These are phyloP conservation scores for Yasuhikotakia modesta DNA, from an alignment of 2,797 vertebrate species.

Conservation along the genomic window DNA sequence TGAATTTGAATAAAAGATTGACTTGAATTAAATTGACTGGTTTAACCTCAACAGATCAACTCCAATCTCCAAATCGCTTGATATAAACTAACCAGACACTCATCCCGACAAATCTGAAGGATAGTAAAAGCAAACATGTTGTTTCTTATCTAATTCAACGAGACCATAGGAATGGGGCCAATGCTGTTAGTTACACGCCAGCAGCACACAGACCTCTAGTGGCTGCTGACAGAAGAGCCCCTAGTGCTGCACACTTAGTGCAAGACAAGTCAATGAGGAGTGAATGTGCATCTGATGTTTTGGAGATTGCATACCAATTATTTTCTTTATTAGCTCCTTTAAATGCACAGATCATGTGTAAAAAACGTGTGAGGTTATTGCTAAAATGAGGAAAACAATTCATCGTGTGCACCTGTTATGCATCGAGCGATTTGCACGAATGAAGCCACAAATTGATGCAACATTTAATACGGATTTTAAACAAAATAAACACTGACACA, in stretches of 20 bases:
- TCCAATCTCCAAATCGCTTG: slow-evolving; percentile 32
- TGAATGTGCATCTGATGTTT: too few relatives aligned
- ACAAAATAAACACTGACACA: neutral
- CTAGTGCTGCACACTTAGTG: neutral
- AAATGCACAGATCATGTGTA: neutral
- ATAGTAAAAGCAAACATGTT: slow-evolving; percentile 37
- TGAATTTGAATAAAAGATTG: neutral
- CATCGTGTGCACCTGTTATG: too few relatives aligned
- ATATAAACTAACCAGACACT: slow-evolving; percentile 41
- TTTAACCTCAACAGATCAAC: neutral
- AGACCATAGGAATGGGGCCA: slow-evolving; percentile 47
- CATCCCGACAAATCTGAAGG: slow-evolving; percentile 49
- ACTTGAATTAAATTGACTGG: too few relatives aligned
- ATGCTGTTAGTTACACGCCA: slow-evolving; percentile 27
- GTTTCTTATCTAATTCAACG: slow-evolving; percentile 44
- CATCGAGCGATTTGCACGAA: too few relatives aligned
- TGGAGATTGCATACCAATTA: too few relatives aligned
- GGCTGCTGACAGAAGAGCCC: slow-evolving; percentile 40
- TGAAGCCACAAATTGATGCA: neutral
- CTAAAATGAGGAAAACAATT: neutral
- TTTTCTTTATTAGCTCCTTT: too few relatives aligned
- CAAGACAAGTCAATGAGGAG: neutral
- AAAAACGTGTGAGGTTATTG: neutral
- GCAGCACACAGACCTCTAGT: slow-evolving; percentile 61
- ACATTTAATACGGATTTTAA: too few relatives aligned